These are phyloP conservation scores for Drosophila mimetica DNA, from an alignment of 2,888 invertebrate species.

Conservation along the genomic window DNA sequence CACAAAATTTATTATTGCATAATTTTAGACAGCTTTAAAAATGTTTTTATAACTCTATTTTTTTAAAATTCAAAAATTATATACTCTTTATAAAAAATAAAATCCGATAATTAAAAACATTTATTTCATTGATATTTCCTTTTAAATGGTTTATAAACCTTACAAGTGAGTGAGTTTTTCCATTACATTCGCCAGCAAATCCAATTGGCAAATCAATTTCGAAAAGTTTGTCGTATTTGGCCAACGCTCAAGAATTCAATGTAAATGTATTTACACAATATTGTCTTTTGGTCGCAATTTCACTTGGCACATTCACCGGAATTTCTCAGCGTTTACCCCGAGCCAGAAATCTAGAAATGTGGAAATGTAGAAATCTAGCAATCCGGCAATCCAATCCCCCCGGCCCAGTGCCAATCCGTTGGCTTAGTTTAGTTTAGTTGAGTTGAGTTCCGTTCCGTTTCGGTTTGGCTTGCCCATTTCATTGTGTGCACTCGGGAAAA, in stretches of 20 bases:
- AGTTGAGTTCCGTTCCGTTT: constrained; percentile 6
- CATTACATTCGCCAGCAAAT: constrained; percentile 35
- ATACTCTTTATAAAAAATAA: no score
- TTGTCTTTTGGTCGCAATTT: constrained; percentile 67
- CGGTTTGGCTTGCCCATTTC: constrained; percentile 51
- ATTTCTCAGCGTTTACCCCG: constrained; percentile 43
- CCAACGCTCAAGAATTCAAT: constrained; percentile 64
- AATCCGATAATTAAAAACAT: no score
- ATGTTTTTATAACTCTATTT: no score
- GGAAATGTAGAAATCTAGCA: constrained; percentile 1
- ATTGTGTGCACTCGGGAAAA: constrained; percentile 69
- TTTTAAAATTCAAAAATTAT: no score
- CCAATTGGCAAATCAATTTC: constrained; percentile 57
- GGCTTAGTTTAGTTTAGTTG: constrained; percentile 36
- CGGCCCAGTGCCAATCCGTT: constrained; percentile 21
- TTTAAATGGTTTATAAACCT: background rate
- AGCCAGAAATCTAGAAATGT: constrained; percentile 11
- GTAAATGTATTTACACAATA: constrained; percentile 68
- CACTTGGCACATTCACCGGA: constrained; percentile 67
- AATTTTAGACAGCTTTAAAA: no score
- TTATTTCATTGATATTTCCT: no score
- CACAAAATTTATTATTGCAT: no score
- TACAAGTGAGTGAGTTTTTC: background rate
- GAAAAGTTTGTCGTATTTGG: constrained; percentile 57
- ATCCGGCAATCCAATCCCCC: constrained; percentile 5